Evolutionary conservation across 2,888 invertebrate genomes (phyloP).

Genomic region (Hypsopygia costalis): DNA sequence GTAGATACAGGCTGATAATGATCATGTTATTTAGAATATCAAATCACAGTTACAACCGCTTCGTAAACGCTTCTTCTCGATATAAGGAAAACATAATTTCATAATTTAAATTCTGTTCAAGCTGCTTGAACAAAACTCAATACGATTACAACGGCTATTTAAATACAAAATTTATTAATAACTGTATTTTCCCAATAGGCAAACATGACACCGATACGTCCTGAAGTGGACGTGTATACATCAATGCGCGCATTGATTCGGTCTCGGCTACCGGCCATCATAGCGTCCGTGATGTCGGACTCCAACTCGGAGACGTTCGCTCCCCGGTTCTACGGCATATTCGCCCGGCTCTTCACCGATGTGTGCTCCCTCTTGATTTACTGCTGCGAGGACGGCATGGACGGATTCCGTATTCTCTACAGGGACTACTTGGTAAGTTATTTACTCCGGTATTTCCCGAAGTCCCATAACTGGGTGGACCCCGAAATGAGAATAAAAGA

Average conservation of each 20-base stretch:
- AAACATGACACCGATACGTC: constrained; percentile 27
- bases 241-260: constrained; percentile 40
- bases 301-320: constrained; percentile 28
- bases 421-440: constrained; percentile 38
- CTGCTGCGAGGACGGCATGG: constrained; percentile 36
- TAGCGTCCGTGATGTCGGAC: constrained; percentile 39
- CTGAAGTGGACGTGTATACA: constrained; percentile 30
- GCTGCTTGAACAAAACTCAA: too few species aligned
- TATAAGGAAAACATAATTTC: too few species aligned
- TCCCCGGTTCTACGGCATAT: constrained; percentile 42
- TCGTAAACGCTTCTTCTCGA: too few species aligned
- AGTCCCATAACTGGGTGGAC: too few species aligned
- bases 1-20: too few species aligned
- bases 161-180: too few species aligned
- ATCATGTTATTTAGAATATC: too few species aligned
- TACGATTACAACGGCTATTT: too few species aligned
- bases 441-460: too few species aligned
- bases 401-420: constrained; percentile 35
- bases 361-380: constrained; percentile 41
- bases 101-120: too few species aligned
- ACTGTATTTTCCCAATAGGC: constrained; percentile 27
- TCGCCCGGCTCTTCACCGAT: constrained; percentile 44
- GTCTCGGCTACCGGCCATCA: constrained; percentile 42
- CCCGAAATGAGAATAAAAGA: too few species aligned
- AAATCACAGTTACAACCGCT: too few species aligned